Evolutionary conservation across 2,113 vertebrate genomes (phyloP).

Genomic region (Pollimyrus isidori): DNA sequence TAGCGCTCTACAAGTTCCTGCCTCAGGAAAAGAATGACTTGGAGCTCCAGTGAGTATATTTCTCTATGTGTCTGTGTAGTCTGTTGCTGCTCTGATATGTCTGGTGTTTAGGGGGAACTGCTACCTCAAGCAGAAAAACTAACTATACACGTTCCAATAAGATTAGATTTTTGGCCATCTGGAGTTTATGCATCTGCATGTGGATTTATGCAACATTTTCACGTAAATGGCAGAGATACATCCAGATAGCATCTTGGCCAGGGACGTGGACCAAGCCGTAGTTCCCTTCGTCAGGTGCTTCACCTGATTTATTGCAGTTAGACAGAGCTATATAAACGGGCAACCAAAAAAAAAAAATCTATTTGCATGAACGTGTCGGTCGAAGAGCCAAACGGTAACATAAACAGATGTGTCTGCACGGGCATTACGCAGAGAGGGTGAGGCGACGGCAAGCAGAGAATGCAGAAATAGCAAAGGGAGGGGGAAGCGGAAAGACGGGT

Average conservation of each 20-base stretch:
- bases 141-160: neutral
- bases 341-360: neutral
- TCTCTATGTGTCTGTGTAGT: neutral
- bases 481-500: neutral
- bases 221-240: neutral
- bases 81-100: neutral
- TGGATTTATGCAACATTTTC: neutral
- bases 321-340: neutral
- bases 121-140: neutral
- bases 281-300: neutral
- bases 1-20: constrained; percentile 82
- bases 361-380: neutral
- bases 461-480: neutral
- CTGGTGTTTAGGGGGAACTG: neutral
- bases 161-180: neutral
- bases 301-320: constrained; percentile 23
- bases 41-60: constrained; percentile 75
- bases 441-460: neutral
- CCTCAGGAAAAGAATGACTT: constrained; percentile 83
- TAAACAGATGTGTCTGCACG: constrained; percentile 15
- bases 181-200: neutral
- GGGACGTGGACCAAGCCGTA: neutral
- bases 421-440: neutral
- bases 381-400: neutral
- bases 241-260: neutral